Evolutionary conservation across 2,797 vertebrate genomes (phyloP), one percentile per base, ranked within the genome.

Genomic region (Protosalanx chinensis): DNA sequence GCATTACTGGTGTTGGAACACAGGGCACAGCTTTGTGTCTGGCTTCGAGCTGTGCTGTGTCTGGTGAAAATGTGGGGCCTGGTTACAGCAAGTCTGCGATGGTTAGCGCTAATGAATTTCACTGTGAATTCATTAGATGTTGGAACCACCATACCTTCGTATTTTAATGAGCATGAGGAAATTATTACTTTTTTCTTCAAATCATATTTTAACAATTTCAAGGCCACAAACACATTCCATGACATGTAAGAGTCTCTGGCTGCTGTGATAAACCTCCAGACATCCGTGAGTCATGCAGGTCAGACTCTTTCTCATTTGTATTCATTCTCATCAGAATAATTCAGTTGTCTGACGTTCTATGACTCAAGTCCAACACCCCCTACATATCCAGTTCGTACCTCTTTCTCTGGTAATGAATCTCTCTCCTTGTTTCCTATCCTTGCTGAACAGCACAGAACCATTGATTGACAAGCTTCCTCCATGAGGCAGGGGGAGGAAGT

Each of bases 181-280:
- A 58, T 57, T 64, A 72, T 76, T 72, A 76, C 51, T 15, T 18
- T 57, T 59, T 49, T 72, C 27, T 76, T 76, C 64, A 63, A 72
- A 72, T 75, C 68, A 75, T 75, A 75, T 71, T 71, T 75, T 67
- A 62, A 57, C 69, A 72, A 72, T 72, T 68, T 46, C 72, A 72
- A 69, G 65, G 46, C 69, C 57, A 72, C 57, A 72, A 76, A 72
- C 74, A 72, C 74, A 72, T 76, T 76, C 74, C 70, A 60, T 29
- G 41, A 65, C 62, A 69, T 76, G 60, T 41, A 70, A 70, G 71
- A 60, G 37, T 72, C 65, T 16, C 65, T 65, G 75, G 66, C 60
- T 59, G 23, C 49, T 35, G 64, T 30, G 60, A 64, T 60, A 64
- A 64, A 63, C 71, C 59, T 35, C 32, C 59, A 63, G 66, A 60